Conservation (phyloP, 2,113 vertebrate genomes). For the Setophaga kirtlandii region DNA sequence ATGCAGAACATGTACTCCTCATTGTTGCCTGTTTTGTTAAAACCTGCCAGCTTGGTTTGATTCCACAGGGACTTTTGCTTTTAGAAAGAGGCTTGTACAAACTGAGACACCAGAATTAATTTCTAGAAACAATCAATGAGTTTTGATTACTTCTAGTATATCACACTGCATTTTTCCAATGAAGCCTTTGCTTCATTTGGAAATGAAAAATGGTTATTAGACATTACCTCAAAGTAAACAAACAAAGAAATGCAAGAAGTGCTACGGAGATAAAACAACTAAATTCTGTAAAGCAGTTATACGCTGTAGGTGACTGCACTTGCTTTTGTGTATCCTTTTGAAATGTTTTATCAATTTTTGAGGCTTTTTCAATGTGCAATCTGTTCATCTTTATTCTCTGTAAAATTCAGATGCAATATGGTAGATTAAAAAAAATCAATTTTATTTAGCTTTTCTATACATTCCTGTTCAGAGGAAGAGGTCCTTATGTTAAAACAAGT, state of each 20-base stretch:
- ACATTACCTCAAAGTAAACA: not conserved
- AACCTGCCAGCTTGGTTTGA: not conserved
- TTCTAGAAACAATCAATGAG: not conserved
- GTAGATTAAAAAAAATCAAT: not conserved
- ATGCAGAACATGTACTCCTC: not conserved
- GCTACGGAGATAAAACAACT: not conserved
- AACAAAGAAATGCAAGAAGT: not conserved
- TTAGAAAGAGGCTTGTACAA: not conserved
- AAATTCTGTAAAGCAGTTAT: not conserved
- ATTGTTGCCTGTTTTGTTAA: not conserved
- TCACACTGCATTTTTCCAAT: not conserved
- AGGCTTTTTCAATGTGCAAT: not conserved
- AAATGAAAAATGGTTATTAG: not conserved
- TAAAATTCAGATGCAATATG: not conserved
- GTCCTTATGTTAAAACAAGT: not conserved
- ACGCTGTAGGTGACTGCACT: not conserved
- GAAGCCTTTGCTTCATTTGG: not conserved
- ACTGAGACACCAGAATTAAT: not conserved
- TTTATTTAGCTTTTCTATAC: not conserved
- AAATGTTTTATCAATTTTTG: not conserved
- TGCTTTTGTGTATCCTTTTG: not conserved
- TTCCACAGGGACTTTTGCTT: not conserved
- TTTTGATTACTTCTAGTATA: not conserved
- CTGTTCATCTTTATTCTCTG: not conserved
- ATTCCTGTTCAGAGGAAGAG: not conserved